A percentile compares a stretch with the other conserved stretches of the same genome.
Conservation (phyloP, 2,113 vertebrate species). For the Toxostoma redivivum region DNA sequence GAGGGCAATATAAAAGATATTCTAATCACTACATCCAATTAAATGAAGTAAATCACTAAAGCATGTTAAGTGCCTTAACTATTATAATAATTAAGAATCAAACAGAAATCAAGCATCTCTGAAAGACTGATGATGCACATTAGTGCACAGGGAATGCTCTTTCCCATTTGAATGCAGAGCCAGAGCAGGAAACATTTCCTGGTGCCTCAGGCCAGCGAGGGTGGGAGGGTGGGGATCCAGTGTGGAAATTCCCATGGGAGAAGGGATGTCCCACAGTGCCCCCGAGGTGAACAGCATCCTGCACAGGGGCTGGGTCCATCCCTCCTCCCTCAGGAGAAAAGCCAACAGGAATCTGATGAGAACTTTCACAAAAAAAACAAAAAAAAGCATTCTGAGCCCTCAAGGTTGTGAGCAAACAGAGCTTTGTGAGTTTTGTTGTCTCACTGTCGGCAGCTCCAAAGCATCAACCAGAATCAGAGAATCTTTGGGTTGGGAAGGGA, state of each 20-base stretch:
- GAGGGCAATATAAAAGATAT: constrained; percentile 56
- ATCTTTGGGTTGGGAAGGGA: neutral
- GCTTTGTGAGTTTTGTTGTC: accelerated
- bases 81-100: constrained; percentile 65
- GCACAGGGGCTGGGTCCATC: accelerated
- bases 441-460: neutral
- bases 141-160: neutral
- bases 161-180: neutral
- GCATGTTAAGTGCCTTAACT: constrained; percentile 58
- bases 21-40: constrained; percentile 61
- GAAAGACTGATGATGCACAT: constrained; percentile 22
- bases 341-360: neutral
- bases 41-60: constrained; percentile 60
- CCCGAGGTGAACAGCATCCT: accelerated
- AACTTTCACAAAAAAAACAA: neutral
- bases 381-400: too few species aligned
- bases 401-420: neutral
- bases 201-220: neutral
- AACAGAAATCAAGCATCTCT: constrained; percentile 48
- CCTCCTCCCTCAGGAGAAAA: neutral
- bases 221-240: accelerated
- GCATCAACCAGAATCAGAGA: neutral
- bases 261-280: neutral
- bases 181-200: neutral
- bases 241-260: neutral